phyloP scores from a whole-genome alignment of 2,797 vertebrate genomes.

The Paratrypauchen microcephalus region DNA sequence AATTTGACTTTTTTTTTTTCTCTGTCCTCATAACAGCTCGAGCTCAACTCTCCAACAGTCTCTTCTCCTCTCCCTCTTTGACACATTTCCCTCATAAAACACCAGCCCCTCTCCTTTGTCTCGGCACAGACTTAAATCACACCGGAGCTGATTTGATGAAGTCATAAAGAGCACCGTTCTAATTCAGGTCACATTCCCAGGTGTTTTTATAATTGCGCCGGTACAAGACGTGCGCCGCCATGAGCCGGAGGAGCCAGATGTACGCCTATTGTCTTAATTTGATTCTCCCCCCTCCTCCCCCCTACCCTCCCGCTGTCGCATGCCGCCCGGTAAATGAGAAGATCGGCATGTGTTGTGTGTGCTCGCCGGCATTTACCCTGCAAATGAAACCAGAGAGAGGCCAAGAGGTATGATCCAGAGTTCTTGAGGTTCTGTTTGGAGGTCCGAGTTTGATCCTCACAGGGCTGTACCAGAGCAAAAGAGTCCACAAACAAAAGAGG shows the following conservation, averaged over 20 bases:
- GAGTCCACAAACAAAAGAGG: too few relatives aligned
- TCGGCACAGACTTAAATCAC: neutral
- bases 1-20: too few relatives aligned
- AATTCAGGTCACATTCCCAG: conserved; percentile 18
- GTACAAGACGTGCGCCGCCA: conserved; percentile 24
- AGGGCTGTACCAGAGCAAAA: too few relatives aligned
- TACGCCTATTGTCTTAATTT: conserved; percentile 69
- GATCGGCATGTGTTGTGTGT: conserved; percentile 52
- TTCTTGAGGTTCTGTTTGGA: conserved; percentile 71
- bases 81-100: neutral
- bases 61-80: neutral
- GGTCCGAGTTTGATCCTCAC: neutral
- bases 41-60: too few relatives aligned
- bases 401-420: conserved; percentile 79
- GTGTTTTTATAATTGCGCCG: conserved; percentile 25
- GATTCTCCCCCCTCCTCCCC: conserved; percentile 58
- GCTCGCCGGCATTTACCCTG: too few relatives aligned
- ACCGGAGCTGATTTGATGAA: neutral
- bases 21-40: too few relatives aligned
- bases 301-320: conserved; percentile 55
- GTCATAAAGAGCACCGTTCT: neutral
- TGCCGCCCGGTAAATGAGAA: conserved; percentile 62
- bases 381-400: conserved; percentile 76
- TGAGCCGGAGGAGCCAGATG: conserved; percentile 58
- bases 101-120: too few relatives aligned